These are phyloP conservation scores for Eupithecia abbreviata DNA, from an alignment of 2,888 invertebrate genomes.

Conservation along the genomic window DNA sequence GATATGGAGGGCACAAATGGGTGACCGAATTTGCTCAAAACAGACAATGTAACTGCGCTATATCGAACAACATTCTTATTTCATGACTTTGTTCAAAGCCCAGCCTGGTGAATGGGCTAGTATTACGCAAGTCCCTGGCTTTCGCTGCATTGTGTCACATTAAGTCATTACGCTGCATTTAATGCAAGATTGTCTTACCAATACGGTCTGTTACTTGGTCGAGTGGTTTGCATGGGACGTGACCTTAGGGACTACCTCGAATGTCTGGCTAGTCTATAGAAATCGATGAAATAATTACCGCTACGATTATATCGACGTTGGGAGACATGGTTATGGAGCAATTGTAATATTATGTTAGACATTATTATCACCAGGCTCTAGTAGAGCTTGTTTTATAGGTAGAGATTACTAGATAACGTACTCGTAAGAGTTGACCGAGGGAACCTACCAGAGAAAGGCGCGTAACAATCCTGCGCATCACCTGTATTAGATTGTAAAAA, in stretches of 20 bases:
- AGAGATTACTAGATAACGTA: no score
- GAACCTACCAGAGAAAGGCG: no score
- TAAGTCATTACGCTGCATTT: slow-evolving; percentile 9
- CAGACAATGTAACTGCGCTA: neutral
- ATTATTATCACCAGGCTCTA: no score
- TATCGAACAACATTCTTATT: neutral
- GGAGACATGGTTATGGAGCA: no score
- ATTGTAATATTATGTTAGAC: no score
- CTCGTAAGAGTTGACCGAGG: no score
- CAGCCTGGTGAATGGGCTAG: slow-evolving; percentile 22
- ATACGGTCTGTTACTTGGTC: neutral
- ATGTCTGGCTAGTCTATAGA: neutral
- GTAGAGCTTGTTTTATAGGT: no score
- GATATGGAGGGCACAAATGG: no score
- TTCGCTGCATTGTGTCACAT: slow-evolving; percentile 29
- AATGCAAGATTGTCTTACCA: slow-evolving; percentile 1
- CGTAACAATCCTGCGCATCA: no score
- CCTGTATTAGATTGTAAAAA: no score
- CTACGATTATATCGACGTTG: no score
- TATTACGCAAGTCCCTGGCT: slow-evolving; percentile 25
- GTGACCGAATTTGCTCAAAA: neutral
- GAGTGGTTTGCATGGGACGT: neutral
- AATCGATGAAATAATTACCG: neutral
- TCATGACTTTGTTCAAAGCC: slow-evolving; percentile 7
- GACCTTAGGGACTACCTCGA: neutral